phyloP scores from a whole-genome alignment of 37 sponge, comb jelly and placozoan species.

The Dysidea cf. avara region DNA sequence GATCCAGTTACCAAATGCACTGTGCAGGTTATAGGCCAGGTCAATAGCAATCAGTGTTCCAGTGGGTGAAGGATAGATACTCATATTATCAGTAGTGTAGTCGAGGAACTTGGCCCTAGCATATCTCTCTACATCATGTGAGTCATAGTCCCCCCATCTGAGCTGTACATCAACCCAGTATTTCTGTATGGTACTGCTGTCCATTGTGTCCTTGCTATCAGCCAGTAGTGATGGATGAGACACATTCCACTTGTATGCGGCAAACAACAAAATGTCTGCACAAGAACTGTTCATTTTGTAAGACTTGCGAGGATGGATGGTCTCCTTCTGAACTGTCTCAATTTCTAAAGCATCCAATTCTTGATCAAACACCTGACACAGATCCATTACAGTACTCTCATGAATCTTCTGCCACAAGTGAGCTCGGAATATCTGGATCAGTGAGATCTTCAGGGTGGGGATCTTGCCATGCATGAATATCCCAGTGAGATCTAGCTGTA shows the following conservation, averaged over 20 bases:
- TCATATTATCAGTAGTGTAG: slow-evolving; percentile 99
- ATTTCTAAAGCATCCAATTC: slow-evolving; percentile 99
- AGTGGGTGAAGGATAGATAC: slow-evolving; percentile 99
- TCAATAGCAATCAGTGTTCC: slow-evolving; percentile 91
- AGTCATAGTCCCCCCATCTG: slow-evolving; percentile 99
- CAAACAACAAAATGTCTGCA: slow-evolving; percentile 98
- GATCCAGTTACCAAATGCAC: slow-evolving; percentile 99
- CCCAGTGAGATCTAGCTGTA: slow-evolving; percentile 98
- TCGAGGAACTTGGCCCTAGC: slow-evolving; percentile 98
- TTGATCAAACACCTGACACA: slow-evolving; percentile 99
- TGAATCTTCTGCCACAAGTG: slow-evolving; percentile 99
- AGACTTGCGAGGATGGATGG: slow-evolving; percentile 99
- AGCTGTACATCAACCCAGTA: slow-evolving; percentile 99
- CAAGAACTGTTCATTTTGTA: slow-evolving; percentile 99
- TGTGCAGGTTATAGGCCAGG: slow-evolving; percentile 96
- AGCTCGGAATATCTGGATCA: slow-evolving; percentile 99
- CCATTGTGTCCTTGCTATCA: slow-evolving; percentile 97
- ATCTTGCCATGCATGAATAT: slow-evolving; percentile 99
- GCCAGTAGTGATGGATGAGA: slow-evolving; percentile 98
- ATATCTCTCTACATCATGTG: slow-evolving; percentile 97
- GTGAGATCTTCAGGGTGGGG: slow-evolving; percentile 99
- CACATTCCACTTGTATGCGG: slow-evolving; percentile 97
- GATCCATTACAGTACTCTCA: slow-evolving; percentile 99
- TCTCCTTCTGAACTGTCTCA: slow-evolving; percentile 99
- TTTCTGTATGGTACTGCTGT: slow-evolving; percentile 97